Base-by-base conservation (phyloP, 2,113 vertebrate genomes). In the Atrichornis clamosus region DNA sequence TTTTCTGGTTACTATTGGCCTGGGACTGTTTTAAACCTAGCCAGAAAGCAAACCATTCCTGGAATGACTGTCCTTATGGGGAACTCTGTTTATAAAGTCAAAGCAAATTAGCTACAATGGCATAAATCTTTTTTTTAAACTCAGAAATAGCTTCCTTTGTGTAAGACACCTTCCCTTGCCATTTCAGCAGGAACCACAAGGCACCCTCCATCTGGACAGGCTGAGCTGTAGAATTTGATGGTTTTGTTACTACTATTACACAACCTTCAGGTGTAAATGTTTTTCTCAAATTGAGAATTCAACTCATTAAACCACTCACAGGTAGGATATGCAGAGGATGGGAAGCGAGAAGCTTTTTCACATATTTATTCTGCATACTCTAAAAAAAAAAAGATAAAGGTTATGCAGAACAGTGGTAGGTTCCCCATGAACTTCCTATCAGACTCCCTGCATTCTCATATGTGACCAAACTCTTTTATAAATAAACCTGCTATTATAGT, bases 401-500 rank as follows among this genome's bases (percentile, higher is more conserved):
- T 56, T 42, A 88, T 67, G 47, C 52, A 77, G 79, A 95, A 72
- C n/a, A 83, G 55, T 47, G 42, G 35, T 59, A 76, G 30, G 42
- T 70, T 87, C 65, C 46, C 75, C 82, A 67, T 24, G 50, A 94
- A 93, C 72, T 85, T 93, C 79, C 72, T 84, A 77, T 90, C 90
- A 95, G 72, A 67, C 15, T 91, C 35, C 60, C 59, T 88, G 49
- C 44, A 44, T 95, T 92, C 68, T 94, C 60, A 23, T 75, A 84
- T 72, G 64, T 77, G 75, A 95, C 81, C 58, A 83, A 96, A 95
- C 85, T 88, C 21, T 94, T 84, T 86, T 83, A 84, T 88, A 70
- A 93, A 95, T 96, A 95, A 94, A 92, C 47, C 11, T 81, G 72
- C 75, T 86, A 86, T 90, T 90, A 81, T 3, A 90, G 82, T 63